Evolutionary conservation across 2,797 vertebrate species (phyloP).

Genomic region (Percopsis omiscomaycus): DNA sequence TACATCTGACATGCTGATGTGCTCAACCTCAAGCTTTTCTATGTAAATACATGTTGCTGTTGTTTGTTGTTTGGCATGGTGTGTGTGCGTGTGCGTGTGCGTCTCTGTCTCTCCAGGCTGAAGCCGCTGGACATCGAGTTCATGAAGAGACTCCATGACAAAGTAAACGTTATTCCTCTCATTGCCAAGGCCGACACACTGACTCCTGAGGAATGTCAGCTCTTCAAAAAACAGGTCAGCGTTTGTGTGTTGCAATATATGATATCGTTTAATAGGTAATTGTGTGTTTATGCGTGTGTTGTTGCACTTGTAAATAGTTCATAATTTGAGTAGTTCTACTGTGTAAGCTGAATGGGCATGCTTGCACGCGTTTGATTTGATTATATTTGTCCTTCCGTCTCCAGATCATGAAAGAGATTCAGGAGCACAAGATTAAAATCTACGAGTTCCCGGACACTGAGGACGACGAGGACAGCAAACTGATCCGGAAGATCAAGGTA

Average conservation of each 20-base stretch:
- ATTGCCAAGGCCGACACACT: conserved; percentile 84
- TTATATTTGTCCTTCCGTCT: neutral
- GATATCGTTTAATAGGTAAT: neutral
- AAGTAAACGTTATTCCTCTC: conserved; percentile 85
- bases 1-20: neutral
- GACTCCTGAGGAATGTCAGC: conserved; percentile 83
- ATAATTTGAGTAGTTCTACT: neutral
- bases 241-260: neutral
- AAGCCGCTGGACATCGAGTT: conserved; percentile 86
- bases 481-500: conserved; percentile 84
- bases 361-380: neutral
- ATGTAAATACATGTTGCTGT: neutral
- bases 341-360: neutral
- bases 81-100: neutral
- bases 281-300: neutral
- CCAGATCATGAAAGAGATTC: conserved; percentile 86
- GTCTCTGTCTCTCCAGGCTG: conserved; percentile 60
- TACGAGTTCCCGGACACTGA: conserved; percentile 84
- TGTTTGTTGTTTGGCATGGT: neutral
- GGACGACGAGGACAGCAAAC: conserved; percentile 83
- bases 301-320: neutral
- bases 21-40: no score
- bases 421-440: conserved; percentile 85
- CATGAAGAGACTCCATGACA: conserved; percentile 85
- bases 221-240: conserved; percentile 83